Conservation (phyloP, 2,113 vertebrate genomes). For the Vanacampus margaritifer region DNA sequence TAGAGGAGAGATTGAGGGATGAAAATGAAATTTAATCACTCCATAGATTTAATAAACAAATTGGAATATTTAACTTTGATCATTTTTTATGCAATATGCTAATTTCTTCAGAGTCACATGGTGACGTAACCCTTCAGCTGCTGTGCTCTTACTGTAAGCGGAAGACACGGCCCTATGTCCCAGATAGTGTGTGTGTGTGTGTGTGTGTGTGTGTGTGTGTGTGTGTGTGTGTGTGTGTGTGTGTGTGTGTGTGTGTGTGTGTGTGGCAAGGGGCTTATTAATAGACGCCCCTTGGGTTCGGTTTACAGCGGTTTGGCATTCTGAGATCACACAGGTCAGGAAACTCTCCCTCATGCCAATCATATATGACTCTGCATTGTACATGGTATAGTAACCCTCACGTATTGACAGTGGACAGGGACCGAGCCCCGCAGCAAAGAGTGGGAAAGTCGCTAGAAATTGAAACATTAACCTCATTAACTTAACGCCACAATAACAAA, state of each 20-base stretch:
- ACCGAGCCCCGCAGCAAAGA: neutral
- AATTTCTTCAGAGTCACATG: no score
- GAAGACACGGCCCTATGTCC: constrained; percentile 37
- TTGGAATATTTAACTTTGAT: no score
- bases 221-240: no score
- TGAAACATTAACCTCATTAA: no score
- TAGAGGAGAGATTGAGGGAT: neutral
- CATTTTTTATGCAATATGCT: no score
- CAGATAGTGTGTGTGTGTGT: constrained; percentile 39
- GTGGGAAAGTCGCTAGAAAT: neutral
- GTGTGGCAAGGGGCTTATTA: constrained; percentile 53
- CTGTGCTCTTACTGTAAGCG: constrained; percentile 46
- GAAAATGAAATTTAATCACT: no score
- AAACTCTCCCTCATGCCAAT: constrained; percentile 14
- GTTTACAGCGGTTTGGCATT: constrained; percentile 65
- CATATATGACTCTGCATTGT: neutral
- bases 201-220: no score
- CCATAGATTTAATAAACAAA: no score
- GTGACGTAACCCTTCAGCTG: constrained; percentile 56
- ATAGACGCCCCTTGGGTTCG: constrained; percentile 60
- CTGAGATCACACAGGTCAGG: constrained; percentile 47
- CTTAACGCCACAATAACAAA: no score
- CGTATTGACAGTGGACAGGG: no score
- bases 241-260: no score
- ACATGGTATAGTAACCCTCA: neutral